phyloP scores from a whole-genome alignment of 2,888 invertebrate species.

The Lymantria dispar region DNA sequence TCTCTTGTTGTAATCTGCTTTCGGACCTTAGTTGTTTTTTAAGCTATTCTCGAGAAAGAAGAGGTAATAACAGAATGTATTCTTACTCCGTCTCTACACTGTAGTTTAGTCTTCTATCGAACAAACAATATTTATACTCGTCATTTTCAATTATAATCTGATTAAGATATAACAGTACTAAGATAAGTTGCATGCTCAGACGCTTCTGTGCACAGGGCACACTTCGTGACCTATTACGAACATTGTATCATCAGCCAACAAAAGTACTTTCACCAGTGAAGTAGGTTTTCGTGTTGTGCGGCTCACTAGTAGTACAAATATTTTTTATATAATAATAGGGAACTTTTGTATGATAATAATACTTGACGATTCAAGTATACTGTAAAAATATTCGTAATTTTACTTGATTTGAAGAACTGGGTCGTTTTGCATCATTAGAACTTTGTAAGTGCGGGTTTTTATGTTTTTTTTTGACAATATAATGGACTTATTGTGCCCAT shows the following conservation, averaged over 20 bases:
- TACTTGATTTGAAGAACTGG: conserved; percentile 7
- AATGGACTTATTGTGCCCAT: neutral
- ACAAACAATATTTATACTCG: no score
- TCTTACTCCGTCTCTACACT: no score
- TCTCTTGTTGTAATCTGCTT: no score
- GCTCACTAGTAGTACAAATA: conserved; percentile 15
- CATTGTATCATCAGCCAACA: conserved; percentile 59
- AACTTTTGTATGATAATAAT: conserved; percentile 11
- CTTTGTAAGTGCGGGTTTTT: no score
- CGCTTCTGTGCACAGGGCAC: conserved; percentile 30
- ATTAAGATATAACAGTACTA: conserved; percentile 14
- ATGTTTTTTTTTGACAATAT: neutral
- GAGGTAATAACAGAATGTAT: no score
- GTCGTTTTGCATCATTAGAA: conserved; percentile 17
- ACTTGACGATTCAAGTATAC: conserved; percentile 9
- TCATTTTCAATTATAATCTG: no score
- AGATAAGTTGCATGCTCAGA: conserved; percentile 10
- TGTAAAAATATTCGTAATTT: conserved; percentile 17
- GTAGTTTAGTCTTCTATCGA: no score
- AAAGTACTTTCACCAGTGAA: conserved; percentile 58
- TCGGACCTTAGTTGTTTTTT: no score
- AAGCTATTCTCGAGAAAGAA: no score
- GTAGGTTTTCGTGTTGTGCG: conserved; percentile 43
- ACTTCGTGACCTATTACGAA: conserved; percentile 64
- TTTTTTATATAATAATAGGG: conserved; percentile 21